Conservation (phyloP, 2,113 vertebrate species). For the mouse (Mus musculus) region DNA sequence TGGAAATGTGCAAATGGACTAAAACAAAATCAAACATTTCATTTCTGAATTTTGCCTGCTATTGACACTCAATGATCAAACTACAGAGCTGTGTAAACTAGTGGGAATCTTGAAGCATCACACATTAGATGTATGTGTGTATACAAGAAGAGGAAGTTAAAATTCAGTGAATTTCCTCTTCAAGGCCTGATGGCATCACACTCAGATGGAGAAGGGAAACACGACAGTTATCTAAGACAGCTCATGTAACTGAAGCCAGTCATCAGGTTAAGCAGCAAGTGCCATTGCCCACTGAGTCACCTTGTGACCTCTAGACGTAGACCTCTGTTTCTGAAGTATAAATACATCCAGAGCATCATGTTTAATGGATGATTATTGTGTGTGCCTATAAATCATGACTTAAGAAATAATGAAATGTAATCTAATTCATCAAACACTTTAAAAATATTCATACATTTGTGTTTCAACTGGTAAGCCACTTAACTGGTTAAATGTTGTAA, state of each 20-base stretch:
- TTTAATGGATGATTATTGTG: slow-evolving; percentile 34
- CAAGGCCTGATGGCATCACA: not conserved
- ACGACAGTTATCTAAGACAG: not conserved
- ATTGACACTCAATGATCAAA: not conserved
- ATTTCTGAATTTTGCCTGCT: slow-evolving; percentile 3
- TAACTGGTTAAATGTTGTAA: not conserved
- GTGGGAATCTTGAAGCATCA: not conserved
- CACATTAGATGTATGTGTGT: not conserved
- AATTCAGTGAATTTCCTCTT: not conserved
- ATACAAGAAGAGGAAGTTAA: not conserved
- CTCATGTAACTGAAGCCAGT: not conserved
- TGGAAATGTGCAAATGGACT: slow-evolving; percentile 9
- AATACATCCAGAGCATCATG: slow-evolving; percentile 8
- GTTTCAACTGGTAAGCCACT: slow-evolving; percentile 44
- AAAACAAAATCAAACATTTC: not conserved
- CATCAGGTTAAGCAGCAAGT: not conserved
- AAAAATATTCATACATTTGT: slow-evolving; percentile 14
- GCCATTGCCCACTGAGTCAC: not conserved
- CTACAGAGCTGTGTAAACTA: not conserved
- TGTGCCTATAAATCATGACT: not conserved
- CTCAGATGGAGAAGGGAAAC: not conserved
- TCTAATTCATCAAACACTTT: slow-evolving; percentile 39
- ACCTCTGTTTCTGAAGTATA: not conserved
- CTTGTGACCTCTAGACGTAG: not conserved
- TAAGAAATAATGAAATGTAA: slow-evolving; percentile 44